These are phyloP conservation scores for Puffinus mauretanicus DNA, from an alignment of 2,113 vertebrate genomes.

Conservation along the genomic window DNA sequence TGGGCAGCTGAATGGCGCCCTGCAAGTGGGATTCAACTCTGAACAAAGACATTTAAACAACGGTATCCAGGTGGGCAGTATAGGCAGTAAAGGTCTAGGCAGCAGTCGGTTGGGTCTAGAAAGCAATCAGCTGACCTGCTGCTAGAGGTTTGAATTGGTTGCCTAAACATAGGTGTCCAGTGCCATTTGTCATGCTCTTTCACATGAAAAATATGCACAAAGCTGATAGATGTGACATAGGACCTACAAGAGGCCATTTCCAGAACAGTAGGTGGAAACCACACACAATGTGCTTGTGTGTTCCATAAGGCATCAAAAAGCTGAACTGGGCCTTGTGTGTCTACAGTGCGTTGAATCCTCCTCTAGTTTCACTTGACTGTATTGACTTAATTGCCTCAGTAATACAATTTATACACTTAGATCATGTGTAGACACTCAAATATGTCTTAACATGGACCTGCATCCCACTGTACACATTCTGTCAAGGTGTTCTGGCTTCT, in stretches of 20 bases:
- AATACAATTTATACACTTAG: not conserved
- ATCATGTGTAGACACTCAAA: not conserved
- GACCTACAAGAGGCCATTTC: not conserved
- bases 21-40: not conserved
- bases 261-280: not conserved
- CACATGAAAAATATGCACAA: not conserved
- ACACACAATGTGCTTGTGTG: accelerated
- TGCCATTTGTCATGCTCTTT: not conserved
- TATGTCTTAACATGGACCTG: not conserved
- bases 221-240: not conserved
- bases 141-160: not conserved
- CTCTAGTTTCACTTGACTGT: not conserved
- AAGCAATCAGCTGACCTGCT: not conserved
- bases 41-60: not conserved
- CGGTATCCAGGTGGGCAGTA: not conserved
- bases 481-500: not conserved
- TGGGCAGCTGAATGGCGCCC: not conserved
- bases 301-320: not conserved
- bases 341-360: not conserved
- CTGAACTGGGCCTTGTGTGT: not conserved
- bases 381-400: not conserved
- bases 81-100: not conserved
- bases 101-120: not conserved
- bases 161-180: not conserved
- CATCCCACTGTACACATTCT: not conserved